phyloP scores from a whole-genome alignment of 2,113 vertebrate genomes.

The Pelusios castaneus region DNA sequence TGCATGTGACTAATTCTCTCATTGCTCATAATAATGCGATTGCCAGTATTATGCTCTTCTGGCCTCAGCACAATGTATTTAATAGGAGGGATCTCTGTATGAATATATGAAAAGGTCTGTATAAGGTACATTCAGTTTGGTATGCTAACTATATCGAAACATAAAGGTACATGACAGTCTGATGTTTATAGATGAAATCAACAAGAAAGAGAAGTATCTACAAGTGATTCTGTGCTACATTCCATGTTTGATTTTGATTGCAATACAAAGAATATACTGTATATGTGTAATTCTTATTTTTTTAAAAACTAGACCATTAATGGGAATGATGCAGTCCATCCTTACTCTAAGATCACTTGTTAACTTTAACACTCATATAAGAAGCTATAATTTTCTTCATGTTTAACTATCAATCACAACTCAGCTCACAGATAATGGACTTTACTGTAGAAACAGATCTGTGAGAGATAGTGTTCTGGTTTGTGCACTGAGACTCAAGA shows the following conservation, averaged over 20 bases:
- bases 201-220: neutral
- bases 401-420: neutral
- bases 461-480: neutral
- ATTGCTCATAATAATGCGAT: neutral
- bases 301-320: neutral
- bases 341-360: neutral
- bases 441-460: neutral
- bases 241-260: neutral
- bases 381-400: neutral
- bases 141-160: neutral
- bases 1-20: neutral
- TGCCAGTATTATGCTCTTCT: neutral
- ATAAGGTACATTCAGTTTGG: neutral
- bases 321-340: neutral
- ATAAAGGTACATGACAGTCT: fast-evolving
- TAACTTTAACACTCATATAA: neutral
- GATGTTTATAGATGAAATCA: neutral
- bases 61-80: no score
- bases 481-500: slow-evolving; percentile 16
- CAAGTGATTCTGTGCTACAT: neutral
- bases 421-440: neutral
- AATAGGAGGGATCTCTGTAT: neutral
- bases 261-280: neutral
- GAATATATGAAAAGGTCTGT: neutral
- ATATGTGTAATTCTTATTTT: neutral